Percentiles rank a stretch among this genome's conserved stretches.
These are phyloP conservation scores for Gymnopithys bicolor DNA, from an alignment of 2,797 vertebrate genomes.

Conservation along the genomic window DNA sequence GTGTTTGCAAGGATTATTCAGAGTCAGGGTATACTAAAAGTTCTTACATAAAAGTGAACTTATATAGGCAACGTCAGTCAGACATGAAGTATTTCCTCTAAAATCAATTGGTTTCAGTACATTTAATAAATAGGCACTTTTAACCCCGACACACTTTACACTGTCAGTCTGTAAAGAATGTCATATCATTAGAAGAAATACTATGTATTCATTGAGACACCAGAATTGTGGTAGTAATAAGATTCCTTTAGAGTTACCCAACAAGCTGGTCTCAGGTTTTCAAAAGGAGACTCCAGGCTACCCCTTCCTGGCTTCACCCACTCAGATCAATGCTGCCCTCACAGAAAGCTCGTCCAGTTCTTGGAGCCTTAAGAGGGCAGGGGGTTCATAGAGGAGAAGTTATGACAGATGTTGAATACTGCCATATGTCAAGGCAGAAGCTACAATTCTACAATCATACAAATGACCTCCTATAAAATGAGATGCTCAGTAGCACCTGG, in stretches of 20 bases:
- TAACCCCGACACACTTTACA: background rate
- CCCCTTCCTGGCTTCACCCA: background rate
- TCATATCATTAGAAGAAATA: background rate
- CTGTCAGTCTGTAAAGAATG: background rate
- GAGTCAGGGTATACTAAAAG: background rate
- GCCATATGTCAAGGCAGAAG: background rate
- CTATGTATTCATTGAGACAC: background rate
- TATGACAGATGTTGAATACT: background rate
- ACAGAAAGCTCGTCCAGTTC: background rate
- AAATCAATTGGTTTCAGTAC: slow-evolving; percentile 1
- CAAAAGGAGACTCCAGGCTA: background rate
- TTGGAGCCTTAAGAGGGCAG: background rate
- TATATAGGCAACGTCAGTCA: background rate
- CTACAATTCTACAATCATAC: background rate
- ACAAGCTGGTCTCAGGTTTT: background rate
- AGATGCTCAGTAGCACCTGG: background rate
- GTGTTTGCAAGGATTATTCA: background rate
- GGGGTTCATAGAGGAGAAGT: background rate
- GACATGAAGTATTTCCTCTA: background rate
- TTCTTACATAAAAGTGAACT: background rate
- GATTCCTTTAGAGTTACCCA: background rate
- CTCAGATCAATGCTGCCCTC: background rate
- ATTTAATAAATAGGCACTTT: background rate
- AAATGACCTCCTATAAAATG: background rate
- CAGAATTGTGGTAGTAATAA: background rate